Conservation (phyloP, 2,797 vertebrate genomes). For the Hippoglossus hippoglossus region DNA sequence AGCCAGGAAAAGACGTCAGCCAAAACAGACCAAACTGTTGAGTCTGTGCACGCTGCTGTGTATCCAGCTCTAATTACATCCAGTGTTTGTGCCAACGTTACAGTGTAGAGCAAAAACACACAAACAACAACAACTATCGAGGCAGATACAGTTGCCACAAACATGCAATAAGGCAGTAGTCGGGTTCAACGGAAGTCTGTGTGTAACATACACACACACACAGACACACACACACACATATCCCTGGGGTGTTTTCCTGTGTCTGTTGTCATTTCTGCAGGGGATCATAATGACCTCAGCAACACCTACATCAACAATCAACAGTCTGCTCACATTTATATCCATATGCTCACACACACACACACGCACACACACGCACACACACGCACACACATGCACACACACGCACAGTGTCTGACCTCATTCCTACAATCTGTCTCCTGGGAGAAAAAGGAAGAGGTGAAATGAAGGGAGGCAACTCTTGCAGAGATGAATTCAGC, state of each 20-base stretch:
- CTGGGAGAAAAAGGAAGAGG: constrained; percentile 42
- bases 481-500: constrained; percentile 12
- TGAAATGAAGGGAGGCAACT: constrained; percentile 25
- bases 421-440: constrained; percentile 63
- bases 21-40: background rate
- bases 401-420: constrained; percentile 44
- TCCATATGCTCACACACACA: constrained; percentile 33
- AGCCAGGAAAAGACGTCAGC: background rate
- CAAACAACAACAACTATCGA: background rate
- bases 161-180: constrained; percentile 1
- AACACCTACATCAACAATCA: constrained; percentile 65
- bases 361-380: background rate
- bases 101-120: background rate
- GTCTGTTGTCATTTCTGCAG: constrained; percentile 57
- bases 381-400: constrained; percentile 24
- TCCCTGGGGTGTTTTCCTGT: constrained; percentile 46
- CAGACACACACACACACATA: background rate
- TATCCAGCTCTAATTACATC: constrained; percentile 2
- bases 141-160: background rate
- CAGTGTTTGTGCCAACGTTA: constrained; percentile 7
- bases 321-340: constrained; percentile 50
- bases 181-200: constrained; percentile 16
- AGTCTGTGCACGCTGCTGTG: background rate
- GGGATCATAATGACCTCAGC: constrained; percentile 67
- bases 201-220: background rate